Percentiles rank a stretch among this genome's conserved stretches.
Evolutionary conservation across 2,113 vertebrate species (phyloP).

Genomic region (Numida meleagris): DNA sequence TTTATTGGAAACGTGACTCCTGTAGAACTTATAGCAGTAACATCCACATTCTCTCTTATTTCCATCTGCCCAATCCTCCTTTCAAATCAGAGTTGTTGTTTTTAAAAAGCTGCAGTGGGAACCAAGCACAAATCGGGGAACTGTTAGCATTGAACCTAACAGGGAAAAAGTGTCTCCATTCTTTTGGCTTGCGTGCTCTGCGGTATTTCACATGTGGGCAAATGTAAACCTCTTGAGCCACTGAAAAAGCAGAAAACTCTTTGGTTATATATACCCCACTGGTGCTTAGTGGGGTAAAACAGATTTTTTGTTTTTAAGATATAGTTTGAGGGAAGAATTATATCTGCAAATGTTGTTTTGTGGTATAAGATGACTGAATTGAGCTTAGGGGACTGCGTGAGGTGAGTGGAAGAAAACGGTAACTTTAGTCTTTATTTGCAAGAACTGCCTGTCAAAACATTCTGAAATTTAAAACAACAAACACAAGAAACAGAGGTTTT

Average conservation of each 20-base stretch:
- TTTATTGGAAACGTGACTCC: background rate
- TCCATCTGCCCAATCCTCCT: background rate
- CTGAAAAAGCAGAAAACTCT: background rate
- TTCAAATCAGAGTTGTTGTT: background rate
- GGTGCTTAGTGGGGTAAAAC: background rate
- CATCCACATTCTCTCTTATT: background rate
- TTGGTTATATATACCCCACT: background rate
- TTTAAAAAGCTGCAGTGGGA: background rate
- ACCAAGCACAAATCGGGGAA: background rate
- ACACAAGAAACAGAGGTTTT: background rate
- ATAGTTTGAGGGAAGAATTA: background rate
- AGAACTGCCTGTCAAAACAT: background rate
- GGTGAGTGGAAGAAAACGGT: background rate
- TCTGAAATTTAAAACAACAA: constrained; percentile 15
- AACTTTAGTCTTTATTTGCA: background rate
- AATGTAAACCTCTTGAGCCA: background rate
- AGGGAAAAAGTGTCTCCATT: background rate
- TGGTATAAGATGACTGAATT: background rate
- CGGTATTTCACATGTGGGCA: background rate
- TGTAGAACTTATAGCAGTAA: background rate
- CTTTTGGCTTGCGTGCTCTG: background rate
- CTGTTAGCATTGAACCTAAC: background rate
- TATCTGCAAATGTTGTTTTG: background rate
- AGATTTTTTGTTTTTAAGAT: background rate
- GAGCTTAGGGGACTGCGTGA: background rate